Evolutionary conservation across 2,888 invertebrate species (phyloP).

Genomic region (Clepsis dumicolana): DNA sequence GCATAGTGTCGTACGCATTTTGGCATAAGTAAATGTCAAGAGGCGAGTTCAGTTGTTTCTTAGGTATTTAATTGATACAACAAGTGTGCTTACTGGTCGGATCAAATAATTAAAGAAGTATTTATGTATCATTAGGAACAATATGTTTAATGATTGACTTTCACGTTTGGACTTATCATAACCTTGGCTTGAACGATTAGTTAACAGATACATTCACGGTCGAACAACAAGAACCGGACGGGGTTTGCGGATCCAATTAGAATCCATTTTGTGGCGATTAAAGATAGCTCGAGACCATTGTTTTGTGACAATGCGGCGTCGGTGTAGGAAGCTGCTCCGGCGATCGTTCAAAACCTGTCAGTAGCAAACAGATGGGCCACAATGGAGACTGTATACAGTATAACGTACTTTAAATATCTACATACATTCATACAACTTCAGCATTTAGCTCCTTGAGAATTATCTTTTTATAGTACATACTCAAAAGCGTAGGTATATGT

Average conservation of each 20-base stretch:
- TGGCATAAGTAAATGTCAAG: slow-evolving; percentile 25
- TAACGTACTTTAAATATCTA: background rate
- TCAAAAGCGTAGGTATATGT: too few species aligned
- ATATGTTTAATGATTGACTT: slow-evolving; percentile 44
- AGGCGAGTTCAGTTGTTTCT: slow-evolving; percentile 20
- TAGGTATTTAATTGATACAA: slow-evolving; percentile 17
- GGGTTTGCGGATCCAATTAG: slow-evolving; percentile 82
- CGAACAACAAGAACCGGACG: slow-evolving; percentile 58
- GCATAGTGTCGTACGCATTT: slow-evolving; percentile 32
- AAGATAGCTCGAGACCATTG: slow-evolving; percentile 80
- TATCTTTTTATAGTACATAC: too few species aligned
- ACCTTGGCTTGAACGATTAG: slow-evolving; percentile 59
- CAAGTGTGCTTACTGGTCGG: background rate
- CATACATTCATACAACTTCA: too few species aligned
- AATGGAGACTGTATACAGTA: slow-evolving; percentile 29
- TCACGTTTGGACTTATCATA: slow-evolving; percentile 55
- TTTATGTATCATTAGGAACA: slow-evolving; percentile 25
- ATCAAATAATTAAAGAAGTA: background rate
- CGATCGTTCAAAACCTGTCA: slow-evolving; percentile 82
- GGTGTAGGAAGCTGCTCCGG: slow-evolving; percentile 66
- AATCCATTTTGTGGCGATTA: slow-evolving; percentile 79
- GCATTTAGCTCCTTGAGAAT: too few species aligned
- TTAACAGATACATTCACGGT: slow-evolving; percentile 47
- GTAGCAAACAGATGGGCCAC: slow-evolving; percentile 60
- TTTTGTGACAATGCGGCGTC: slow-evolving; percentile 74